Percentiles rank a stretch among this genome's conserved stretches.
These are phyloP conservation scores for Drosophila incognita DNA, from an alignment of 2,888 invertebrate genomes.

Conservation along the genomic window DNA sequence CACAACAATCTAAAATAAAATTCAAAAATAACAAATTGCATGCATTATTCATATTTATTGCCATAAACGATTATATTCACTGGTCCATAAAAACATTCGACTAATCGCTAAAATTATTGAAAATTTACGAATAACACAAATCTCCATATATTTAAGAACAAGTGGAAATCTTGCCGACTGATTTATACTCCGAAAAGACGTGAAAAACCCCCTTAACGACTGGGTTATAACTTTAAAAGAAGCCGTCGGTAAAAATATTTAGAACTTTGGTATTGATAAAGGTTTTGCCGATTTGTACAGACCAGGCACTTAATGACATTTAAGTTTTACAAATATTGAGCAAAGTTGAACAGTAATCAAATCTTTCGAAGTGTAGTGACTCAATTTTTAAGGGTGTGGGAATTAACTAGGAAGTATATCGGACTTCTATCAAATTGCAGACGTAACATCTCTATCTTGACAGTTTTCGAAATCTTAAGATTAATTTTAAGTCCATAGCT, in stretches of 20 bases:
- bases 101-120: constrained; percentile 1
- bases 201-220: neutral
- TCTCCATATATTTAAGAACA: neutral
- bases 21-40: constrained; percentile 52
- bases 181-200: neutral
- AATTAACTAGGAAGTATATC: neutral
- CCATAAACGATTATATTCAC: neutral
- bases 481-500: neutral
- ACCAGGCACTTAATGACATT: neutral
- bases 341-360: neutral
- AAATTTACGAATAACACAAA: neutral
- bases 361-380: neutral
- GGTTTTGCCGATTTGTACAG: neutral
- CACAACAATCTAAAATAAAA: constrained; percentile 25
- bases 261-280: neutral
- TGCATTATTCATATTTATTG: constrained; percentile 41
- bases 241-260: neutral
- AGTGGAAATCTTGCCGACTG: neutral
- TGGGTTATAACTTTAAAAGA: neutral
- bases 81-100: constrained; percentile 10
- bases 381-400: neutral
- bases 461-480: neutral
- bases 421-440: neutral
- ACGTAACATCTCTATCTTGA: neutral
- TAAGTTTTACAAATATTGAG: neutral